Percentiles rank a stretch among this genome's conserved stretches.
Evolutionary conservation across 2,888 invertebrate species (phyloP).

Genomic region (Desoria tigrina): DNA sequence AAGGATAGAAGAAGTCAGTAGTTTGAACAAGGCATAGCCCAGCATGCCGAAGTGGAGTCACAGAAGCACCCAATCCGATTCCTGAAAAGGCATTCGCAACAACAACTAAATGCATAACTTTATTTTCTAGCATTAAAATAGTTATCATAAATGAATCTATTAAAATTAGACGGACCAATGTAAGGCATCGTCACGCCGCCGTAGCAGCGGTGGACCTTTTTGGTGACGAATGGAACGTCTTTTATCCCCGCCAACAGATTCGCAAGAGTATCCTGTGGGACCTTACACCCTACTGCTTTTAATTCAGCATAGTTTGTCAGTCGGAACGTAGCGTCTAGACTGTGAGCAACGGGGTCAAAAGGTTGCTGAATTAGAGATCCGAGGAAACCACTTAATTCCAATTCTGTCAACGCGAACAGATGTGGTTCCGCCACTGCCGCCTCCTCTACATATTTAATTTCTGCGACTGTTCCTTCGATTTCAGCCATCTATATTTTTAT

Average conservation of each 20-base stretch:
- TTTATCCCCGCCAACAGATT: constrained; percentile 70
- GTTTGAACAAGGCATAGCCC: constrained; percentile 77
- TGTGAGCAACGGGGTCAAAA: constrained; percentile 80
- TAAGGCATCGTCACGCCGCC: constrained; percentile 37
- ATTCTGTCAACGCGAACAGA: constrained; percentile 15
- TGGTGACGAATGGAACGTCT: constrained; percentile 55
- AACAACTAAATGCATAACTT: neutral
- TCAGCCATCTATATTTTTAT: no score
- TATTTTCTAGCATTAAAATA: neutral
- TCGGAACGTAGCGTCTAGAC: constrained; percentile 86
- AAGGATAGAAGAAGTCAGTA: constrained; percentile 83
- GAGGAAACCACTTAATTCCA: constrained; percentile 46
- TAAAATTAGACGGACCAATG: constrained; percentile 37
- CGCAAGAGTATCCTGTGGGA: constrained; percentile 83
- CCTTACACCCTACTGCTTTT: constrained; percentile 93
- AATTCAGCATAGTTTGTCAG: constrained; percentile 87
- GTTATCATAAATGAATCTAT: no score
- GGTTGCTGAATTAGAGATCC: constrained; percentile 58
- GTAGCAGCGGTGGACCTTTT: constrained; percentile 25
- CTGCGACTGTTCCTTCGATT: no score
- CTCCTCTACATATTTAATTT: no score
- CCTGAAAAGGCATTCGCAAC: no score
- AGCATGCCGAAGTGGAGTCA: constrained; percentile 73
- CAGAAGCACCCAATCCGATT: constrained; percentile 81
- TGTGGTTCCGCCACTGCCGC: constrained; percentile 8